Evolutionary conservation across 2,888 invertebrate genomes (phyloP).

Genomic region (Ochropleura plecta): DNA sequence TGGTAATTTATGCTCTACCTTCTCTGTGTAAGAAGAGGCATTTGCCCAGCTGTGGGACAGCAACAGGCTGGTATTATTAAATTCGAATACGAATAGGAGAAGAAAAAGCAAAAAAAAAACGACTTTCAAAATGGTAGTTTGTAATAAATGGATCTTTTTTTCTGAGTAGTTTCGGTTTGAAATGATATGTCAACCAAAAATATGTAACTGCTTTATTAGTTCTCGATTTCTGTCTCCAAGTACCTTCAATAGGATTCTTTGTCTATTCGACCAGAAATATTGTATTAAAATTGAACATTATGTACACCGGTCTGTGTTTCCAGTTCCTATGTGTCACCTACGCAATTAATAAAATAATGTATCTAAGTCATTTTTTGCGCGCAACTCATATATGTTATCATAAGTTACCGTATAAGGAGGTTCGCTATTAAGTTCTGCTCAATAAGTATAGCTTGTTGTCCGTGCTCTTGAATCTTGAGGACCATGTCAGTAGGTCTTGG

Average conservation of each 20-base stretch:
- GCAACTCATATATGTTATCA: constrained; percentile 16
- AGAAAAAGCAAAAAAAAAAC: background rate
- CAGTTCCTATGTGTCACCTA: background rate
- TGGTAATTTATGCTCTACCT: too few species aligned
- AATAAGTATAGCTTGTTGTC: constrained; percentile 19
- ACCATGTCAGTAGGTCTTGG: constrained; percentile 43
- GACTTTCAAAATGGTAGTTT: background rate
- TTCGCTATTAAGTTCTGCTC: constrained; percentile 31
- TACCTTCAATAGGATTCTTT: background rate
- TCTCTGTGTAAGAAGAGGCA: too few species aligned
- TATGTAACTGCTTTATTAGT: background rate
- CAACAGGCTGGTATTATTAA: too few species aligned
- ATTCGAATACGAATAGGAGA: background rate
- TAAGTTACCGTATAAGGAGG: constrained; percentile 41
- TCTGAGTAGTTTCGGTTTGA: background rate
- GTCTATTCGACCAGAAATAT: background rate
- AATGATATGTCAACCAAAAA: background rate
- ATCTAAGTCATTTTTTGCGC: constrained; percentile 43
- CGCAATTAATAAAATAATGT: constrained; percentile 33
- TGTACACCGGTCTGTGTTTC: background rate
- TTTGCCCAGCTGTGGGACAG: too few species aligned
- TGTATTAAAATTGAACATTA: background rate
- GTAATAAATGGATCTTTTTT: background rate
- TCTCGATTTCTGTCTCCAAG: background rate
- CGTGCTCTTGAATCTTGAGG: constrained; percentile 32